Evolutionary conservation across 92 coral and sea anemone species (phyloP).

Genomic region (Isaurus tuberculatus): DNA sequence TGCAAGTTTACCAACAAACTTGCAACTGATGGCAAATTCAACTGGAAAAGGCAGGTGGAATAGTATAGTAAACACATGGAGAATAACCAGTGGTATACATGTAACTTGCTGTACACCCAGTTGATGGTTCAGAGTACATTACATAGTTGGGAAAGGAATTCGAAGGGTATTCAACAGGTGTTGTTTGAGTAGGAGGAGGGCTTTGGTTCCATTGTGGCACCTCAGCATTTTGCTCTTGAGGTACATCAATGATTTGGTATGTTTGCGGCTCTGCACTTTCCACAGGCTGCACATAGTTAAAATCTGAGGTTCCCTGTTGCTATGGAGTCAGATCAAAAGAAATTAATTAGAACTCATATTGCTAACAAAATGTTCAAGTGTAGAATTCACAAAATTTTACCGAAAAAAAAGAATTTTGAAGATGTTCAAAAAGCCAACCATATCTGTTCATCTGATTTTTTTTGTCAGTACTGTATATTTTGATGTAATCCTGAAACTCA

Average conservation of each 20-base stretch:
- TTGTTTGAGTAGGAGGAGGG: conserved; percentile 47
- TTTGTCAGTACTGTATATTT: neutral
- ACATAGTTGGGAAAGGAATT: conserved; percentile 51
- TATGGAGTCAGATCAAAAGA: conserved; percentile 52
- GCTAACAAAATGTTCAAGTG: neutral
- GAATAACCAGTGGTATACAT: conserved; percentile 24
- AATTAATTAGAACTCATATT: conserved; percentile 22
- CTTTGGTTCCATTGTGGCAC: conserved; percentile 51
- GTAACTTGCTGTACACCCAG: conserved; percentile 27
- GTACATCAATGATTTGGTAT: conserved; percentile 51
- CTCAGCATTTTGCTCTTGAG: conserved; percentile 56
- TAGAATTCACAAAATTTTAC: conserved; percentile 24
- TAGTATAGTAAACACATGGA: conserved; percentile 49
- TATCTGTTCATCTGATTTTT: neutral
- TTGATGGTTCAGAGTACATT: conserved; percentile 44
- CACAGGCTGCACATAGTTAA: conserved; percentile 49
- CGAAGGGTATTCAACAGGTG: conserved; percentile 37
- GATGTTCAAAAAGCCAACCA: conserved; percentile 1
- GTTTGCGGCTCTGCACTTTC: conserved; percentile 42
- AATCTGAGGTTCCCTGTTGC: conserved; percentile 50
- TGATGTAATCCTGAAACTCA: neutral
- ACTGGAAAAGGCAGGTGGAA: conserved; percentile 31
- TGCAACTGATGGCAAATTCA: conserved; percentile 25
- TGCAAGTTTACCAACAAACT: conserved; percentile 17
- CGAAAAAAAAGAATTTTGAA: neutral